Base-by-base conservation (phyloP, 2,797 vertebrate species). In the Myotis myotis region DNA sequence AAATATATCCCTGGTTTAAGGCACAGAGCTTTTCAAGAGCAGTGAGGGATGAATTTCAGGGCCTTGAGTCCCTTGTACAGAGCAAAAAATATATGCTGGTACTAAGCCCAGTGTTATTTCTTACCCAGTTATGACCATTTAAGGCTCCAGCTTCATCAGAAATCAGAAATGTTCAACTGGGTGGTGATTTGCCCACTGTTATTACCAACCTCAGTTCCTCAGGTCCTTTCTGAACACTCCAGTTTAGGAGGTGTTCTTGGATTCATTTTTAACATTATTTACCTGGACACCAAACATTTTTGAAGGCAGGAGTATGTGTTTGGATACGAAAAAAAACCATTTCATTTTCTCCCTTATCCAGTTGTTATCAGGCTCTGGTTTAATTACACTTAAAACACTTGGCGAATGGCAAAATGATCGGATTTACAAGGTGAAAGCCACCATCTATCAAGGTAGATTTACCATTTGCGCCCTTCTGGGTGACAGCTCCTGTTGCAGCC, bases 181-280 rank as follows among this genome's bases (percentile, higher is more conserved):
- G 6, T 0, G 0, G 17, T 80, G 12, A 88, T 76, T 53, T 91
- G 38, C 30, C 12, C 23, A 20, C 25, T 64, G 19, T 47, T 15
- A n/a, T 20, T 28, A 47, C 71, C 49, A 6, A 47, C 25, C 19
- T 76, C 11, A 30, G 17, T 53, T 60, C 41, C 8, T 41, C 41
- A 41, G 41, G 41, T 41, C 41, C 41, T 41, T 41, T 33, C 44
- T 87, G 53, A 86, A 80, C 22, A 72, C 19, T 28, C 13, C 15
- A 55, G 20, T 55, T 68, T 41, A 88, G 53, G n/a, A 88, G 9
- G 17, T 41, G 6, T 11, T 94, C 36, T 66, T 71, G 57, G 36
- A 74, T 57, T 85, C 49, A 60, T 81, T 87, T 49, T 89, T 33
- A 87, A 47, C 25, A 41, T 60, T 75, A 62, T 68, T 96, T 91